A percentile compares a stretch with the other conserved stretches of the same genome.
phyloP scores from a whole-genome alignment of 2,888 invertebrate genomes.

The Polydrusus tereticollis region DNA sequence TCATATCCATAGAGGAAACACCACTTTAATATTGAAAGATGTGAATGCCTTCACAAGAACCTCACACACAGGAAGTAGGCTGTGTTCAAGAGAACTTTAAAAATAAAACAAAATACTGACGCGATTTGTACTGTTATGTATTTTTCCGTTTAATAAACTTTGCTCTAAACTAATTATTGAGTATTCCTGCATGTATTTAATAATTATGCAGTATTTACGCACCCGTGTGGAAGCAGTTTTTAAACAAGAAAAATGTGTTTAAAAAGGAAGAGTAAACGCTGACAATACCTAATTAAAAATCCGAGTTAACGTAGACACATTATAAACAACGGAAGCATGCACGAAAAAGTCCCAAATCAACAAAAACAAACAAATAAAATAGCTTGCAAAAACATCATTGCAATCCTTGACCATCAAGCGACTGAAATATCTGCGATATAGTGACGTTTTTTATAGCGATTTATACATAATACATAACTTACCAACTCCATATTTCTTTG shows the following conservation, averaged over 20 bases:
- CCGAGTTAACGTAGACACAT: too few species aligned
- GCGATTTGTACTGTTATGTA: conserved; percentile 9
- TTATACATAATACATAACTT: conserved; percentile 65
- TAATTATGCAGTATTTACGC: not conserved
- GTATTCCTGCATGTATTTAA: too few species aligned
- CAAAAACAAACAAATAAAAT: conserved; percentile 36
- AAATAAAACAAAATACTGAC: conserved; percentile 34
- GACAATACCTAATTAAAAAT: not conserved
- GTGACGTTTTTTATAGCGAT: not conserved
- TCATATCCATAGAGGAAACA: conserved; percentile 63
- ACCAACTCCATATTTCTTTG: conserved; percentile 82
- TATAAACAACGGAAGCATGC: not conserved
- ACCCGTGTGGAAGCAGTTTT: not conserved
- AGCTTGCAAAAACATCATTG: conserved; percentile 10
- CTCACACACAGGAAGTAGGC: conserved; percentile 56
- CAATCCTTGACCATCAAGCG: conserved; percentile 11
- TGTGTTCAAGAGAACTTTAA: conserved; percentile 38
- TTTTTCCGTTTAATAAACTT: conserved; percentile 9
- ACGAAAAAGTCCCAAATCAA: conserved; percentile 20
- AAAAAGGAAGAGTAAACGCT: not conserved
- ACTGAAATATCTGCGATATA: not conserved
- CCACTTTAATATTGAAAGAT: conserved; percentile 59
- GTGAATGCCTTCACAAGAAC: conserved; percentile 54
- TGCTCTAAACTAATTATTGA: conserved; percentile 14
- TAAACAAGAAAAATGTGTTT: not conserved